Percentiles rank a stretch among this genome's conserved stretches.
phyloP scores from a whole-genome alignment of 2,797 vertebrate genomes.

The Babyrousa celebensis region DNA sequence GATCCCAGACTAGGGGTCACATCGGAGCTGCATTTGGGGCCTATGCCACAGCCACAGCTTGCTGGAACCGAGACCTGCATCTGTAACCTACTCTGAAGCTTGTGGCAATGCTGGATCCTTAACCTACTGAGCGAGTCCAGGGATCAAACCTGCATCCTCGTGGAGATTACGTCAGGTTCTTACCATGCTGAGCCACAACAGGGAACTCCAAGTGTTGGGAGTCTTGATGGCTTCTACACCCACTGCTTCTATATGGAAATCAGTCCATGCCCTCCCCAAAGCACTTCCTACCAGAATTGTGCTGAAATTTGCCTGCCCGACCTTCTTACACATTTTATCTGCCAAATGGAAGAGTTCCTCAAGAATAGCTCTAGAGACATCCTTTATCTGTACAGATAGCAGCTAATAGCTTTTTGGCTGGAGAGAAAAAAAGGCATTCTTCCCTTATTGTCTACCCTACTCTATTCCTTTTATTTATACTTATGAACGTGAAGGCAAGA shows the following conservation, averaged over 20 bases:
- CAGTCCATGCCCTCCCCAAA: neutral
- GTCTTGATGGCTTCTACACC: neutral
- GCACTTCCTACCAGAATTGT: neutral
- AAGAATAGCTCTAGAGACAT: neutral
- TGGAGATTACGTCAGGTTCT: too few relatives aligned
- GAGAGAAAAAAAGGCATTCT: neutral
- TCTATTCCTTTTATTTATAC: neutral
- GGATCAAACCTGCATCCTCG: too few relatives aligned
- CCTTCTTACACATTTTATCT: neutral
- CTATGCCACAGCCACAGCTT: too few relatives aligned
- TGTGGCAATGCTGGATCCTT: too few relatives aligned
- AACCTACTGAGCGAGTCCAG: too few relatives aligned
- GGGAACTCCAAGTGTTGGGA: neutral
- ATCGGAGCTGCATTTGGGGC: too few relatives aligned
- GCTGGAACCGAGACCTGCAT: too few relatives aligned
- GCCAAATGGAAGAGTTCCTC: neutral
- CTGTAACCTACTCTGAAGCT: too few relatives aligned
- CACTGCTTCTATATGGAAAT: neutral
- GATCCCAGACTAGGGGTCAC: too few relatives aligned
- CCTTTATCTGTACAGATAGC: neutral
- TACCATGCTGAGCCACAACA: too few relatives aligned
- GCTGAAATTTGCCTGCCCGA: neutral
- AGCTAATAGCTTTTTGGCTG: neutral
- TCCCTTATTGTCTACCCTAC: neutral
- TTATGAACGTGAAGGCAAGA: neutral